These are phyloP conservation scores for Micronycteris hirsuta DNA, from an alignment of 2,113 vertebrate genomes.

Conservation along the genomic window DNA sequence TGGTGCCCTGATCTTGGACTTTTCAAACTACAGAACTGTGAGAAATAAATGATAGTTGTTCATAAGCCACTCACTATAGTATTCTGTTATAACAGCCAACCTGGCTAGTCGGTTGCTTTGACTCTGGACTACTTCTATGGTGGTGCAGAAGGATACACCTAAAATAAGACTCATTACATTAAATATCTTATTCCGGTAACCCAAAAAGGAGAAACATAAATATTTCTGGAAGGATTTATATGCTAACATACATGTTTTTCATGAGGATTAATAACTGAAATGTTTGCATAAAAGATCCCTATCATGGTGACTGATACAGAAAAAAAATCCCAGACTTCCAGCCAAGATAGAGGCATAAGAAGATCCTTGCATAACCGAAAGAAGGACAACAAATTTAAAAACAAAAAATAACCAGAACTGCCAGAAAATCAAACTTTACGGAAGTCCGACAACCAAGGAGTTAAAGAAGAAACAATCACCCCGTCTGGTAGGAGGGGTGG, in stretches of 20 bases:
- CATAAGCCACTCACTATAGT: background rate
- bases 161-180: background rate
- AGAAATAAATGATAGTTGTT: background rate
- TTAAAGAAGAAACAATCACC: no score
- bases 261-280: background rate
- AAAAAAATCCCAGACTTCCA: background rate
- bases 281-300: background rate
- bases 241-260: background rate
- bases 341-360: no score
- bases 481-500: no score
- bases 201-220: background rate
- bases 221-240: background rate
- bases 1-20: background rate
- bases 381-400: no score
- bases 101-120: background rate
- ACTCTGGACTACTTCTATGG: background rate
- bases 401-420: no score
- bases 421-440: no score
- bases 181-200: background rate
- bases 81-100: background rate
- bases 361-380: no score
- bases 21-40: background rate
- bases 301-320: background rate
- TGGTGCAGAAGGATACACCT: background rate
- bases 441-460: no score